These are phyloP conservation scores for Pangasius macronema DNA, from an alignment of 2,797 vertebrate species.

Conservation along the genomic window DNA sequence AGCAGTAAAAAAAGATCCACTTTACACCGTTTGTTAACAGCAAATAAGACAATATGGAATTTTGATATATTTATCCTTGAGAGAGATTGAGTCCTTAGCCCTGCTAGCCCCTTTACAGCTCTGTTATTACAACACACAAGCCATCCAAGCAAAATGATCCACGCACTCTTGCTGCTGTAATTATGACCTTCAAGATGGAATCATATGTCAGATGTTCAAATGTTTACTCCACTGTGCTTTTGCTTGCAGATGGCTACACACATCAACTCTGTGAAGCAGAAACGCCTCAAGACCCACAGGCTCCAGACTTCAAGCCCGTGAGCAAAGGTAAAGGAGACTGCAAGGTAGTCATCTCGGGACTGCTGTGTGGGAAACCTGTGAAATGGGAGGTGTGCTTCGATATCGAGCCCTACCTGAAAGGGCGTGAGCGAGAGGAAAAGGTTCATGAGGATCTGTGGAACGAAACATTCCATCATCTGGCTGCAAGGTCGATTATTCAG, in stretches of 20 bases:
- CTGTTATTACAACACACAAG: too few relatives aligned
- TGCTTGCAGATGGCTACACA: conserved; percentile 72
- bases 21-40: not conserved
- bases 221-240: conserved; percentile 2
- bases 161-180: not conserved
- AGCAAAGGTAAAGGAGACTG: conserved; percentile 70
- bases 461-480: conserved; percentile 94
- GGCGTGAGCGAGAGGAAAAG: conserved; percentile 71
- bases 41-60: not conserved
- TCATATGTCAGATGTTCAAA: not conserved
- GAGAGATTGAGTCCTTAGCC: not conserved
- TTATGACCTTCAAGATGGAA: not conserved
- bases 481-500: conserved; percentile 85
- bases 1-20: not conserved
- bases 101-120: not conserved
- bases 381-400: conserved; percentile 94
- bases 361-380: conserved; percentile 76
- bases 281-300: conserved; percentile 72
- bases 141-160: not conserved
- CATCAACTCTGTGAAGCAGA: conserved; percentile 82
- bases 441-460: conserved; percentile 86
- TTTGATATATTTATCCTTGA: not conserved
- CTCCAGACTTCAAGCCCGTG: conserved; percentile 51
- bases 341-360: conserved; percentile 86
- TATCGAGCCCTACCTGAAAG: conserved; percentile 78